Evolutionary conservation across 2,888 invertebrate genomes (phyloP), one percentile per base, ranked within the genome.

Genomic region (Lasioglossum marginatum): DNA sequence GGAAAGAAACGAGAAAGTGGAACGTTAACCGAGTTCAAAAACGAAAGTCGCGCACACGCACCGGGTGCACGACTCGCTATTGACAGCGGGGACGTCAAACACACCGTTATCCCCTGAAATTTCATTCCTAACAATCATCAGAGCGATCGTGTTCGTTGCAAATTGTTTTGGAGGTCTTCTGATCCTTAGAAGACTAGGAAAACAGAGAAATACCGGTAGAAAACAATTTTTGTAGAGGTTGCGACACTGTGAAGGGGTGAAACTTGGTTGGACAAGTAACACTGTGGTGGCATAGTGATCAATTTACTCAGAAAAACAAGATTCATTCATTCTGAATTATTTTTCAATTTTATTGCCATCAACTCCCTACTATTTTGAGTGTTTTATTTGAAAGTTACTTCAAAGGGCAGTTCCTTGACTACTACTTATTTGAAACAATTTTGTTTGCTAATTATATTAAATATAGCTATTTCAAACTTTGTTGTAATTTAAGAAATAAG

Each of bases 1-100:
- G 85, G 72, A 77, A 83, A 81, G 73, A 83, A 60, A 52, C 40
- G 79, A 79, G 83, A 87, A 87, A 87, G 82, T 83, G 83, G 87
- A 87, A 87, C 84, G 84, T 81, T 72, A 87, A 81, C 75, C 75
- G 87, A 87, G 80, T 72, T 83, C 87, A 83, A 86, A 87, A 87
- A 87, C 79, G 83, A 87, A 87, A 87, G 87, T 87, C 83, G 75
- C 72, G 86, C 72, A 71, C 66, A 31, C 77, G 73, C 77, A 45
- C 74, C 40, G 80, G 60, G 72, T 83, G 77, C 48, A 63, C 77
- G 72, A 87, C 72, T 82, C 75, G 10, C 82, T 71, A 82, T 79
- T 80, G 83, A 84, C 78, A 78, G 68, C 82, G 57, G 74, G 34
- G 40, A 48, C n/a, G 14, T 40, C 66, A 4, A 31, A 19, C 40